Evolutionary conservation across 1,140 invertebrate genomes (phyloP).

Genomic region (Calliopsis andreniformis): DNA sequence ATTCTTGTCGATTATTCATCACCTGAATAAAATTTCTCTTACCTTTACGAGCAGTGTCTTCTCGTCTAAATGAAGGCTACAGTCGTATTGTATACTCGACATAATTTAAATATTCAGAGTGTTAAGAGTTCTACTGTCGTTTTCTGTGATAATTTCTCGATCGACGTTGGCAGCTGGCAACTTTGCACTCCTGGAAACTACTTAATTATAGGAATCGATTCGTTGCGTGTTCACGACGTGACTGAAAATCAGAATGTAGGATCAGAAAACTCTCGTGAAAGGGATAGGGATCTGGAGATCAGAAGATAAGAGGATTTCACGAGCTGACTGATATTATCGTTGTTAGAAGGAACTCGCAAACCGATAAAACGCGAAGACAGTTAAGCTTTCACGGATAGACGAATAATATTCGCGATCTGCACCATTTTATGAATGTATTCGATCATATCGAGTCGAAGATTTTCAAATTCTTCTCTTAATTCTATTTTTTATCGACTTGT

Average conservation of each 20-base stretch:
- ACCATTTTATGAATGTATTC: not conserved
- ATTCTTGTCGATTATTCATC: too few relatives aligned
- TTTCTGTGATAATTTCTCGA: slow-evolving; percentile 11
- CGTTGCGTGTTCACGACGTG: slow-evolving; percentile 33
- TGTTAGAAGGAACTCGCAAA: not conserved
- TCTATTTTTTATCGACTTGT: too few relatives aligned
- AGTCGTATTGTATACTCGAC: too few relatives aligned
- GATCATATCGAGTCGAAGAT: too few relatives aligned
- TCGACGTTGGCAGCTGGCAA: not conserved
- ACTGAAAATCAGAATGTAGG: slow-evolving; percentile 38
- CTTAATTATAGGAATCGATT: slow-evolving; percentile 7
- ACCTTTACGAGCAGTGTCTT: too few relatives aligned
- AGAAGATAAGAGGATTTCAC: slow-evolving; percentile 23
- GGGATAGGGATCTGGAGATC: not conserved
- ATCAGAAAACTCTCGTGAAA: slow-evolving; percentile 21
- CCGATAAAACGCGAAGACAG: not conserved
- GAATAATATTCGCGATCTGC: not conserved
- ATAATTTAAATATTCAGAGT: not conserved
- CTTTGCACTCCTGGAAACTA: not conserved
- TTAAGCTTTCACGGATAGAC: not conserved
- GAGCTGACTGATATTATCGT: not conserved
- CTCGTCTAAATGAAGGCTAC: too few relatives aligned
- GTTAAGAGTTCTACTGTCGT: not conserved
- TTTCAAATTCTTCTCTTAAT: too few relatives aligned
- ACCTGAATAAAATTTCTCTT: too few relatives aligned